Evolutionary conservation across 2,888 invertebrate genomes (phyloP), one percentile per base, ranked within the genome.

Genomic region (Megastigmus dorsalis): DNA sequence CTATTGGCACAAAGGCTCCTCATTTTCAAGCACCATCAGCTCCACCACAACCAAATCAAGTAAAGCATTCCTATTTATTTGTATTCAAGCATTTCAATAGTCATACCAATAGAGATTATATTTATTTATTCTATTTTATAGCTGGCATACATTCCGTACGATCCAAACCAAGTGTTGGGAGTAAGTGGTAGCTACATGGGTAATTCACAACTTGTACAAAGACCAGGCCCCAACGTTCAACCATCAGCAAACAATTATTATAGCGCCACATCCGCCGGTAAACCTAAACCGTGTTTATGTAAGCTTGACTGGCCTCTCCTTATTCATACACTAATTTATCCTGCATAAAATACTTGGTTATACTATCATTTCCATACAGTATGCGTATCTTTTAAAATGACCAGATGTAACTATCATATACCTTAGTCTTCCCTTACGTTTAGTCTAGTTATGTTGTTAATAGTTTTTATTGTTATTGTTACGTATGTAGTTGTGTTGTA

Each of bases 1-100:
- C 95, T 72, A 95, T 96, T 80, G 95, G 95, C 84, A 91, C 91
- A 5, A 92, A 92, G 84, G 90, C 90, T 67, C 89, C 87, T 23
- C 88, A 91, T 69, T 91, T 90, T 71, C 91, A 91, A 81, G 84
- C 86, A 38, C 90, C 90, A 3, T 91, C 91, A 77, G 90, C 90
- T 78, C 90, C 89, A 57, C 90, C 89, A 60, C 91, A 90, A 81
- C 90, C 90, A 23, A 90, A 87, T 82, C 86, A 87, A 78, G 87
- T 87, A 78, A 67, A 81, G 77, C n/a, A 45, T 62, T 77, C 54
- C 67, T 62, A 15, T 2, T 63, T 7, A 15, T 55, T 20, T 38
- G 10, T 13, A 59, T 3, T 38, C 6, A 28, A 54, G 23, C 18
- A 45, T 60, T 41, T 33, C 18, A 69, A 26, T 50, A 10, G 23